Conservation (phyloP, 2,113 vertebrate genomes). For the Sisor rabdophorus region DNA sequence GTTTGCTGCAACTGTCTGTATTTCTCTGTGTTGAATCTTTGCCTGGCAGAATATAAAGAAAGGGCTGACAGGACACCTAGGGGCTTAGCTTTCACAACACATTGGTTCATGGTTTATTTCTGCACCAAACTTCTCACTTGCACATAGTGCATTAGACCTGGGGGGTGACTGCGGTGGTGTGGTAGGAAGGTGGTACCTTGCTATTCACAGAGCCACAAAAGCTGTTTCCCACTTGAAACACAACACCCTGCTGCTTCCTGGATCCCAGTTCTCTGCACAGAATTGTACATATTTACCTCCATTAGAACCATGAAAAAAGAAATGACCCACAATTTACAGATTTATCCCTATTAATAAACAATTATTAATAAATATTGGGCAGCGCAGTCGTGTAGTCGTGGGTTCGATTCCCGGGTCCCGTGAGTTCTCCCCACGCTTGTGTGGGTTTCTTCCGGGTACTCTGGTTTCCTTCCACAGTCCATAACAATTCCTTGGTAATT, state of each 20-base stretch:
- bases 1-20: constrained; percentile 14
- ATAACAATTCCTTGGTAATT: too few relatives aligned
- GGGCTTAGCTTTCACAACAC: constrained; percentile 16
- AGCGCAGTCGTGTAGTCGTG: too few relatives aligned
- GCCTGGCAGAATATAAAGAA: constrained; percentile 15
- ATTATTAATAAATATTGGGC: too few relatives aligned
- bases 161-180: neutral
- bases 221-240: neutral
- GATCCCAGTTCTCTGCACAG: neutral
- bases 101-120: constrained; percentile 13
- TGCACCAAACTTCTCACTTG: constrained; percentile 25
- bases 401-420: too few relatives aligned
- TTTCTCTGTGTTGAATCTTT: constrained; percentile 15
- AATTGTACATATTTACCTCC: neutral
- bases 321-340: neutral
- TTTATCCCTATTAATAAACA: neutral
- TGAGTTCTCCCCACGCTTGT: too few relatives aligned
- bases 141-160: neutral
- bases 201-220: constrained; percentile 9
- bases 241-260: neutral
- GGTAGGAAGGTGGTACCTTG: constrained; percentile 12
- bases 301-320: neutral
- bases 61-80: constrained; percentile 20
- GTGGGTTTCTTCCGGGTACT: too few relatives aligned
- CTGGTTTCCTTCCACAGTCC: too few relatives aligned